Base-by-base conservation (phyloP, 30 jellyfish, hydroid and myxozoan species). In the Chrysaora quinquecirrha region DNA sequence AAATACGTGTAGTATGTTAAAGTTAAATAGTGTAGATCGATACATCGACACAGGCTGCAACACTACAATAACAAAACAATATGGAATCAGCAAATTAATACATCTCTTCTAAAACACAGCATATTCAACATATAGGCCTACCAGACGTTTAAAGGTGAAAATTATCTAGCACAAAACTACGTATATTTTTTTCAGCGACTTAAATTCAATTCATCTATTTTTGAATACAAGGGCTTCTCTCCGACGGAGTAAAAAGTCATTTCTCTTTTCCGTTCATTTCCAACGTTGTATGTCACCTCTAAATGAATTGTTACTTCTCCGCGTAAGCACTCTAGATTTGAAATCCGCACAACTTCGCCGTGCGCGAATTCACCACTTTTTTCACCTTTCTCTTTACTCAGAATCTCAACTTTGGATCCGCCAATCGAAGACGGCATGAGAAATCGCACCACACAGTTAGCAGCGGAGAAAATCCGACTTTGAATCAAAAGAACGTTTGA, bases 401-500 rank as follows among this genome's bases (percentile, higher is more conserved):
- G 43, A 28, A 68, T 56, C 50, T 85, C 96, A 1, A 91, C 96
- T n/a, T 74, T 68, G 10, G 98, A 89, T 1, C 98, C 98, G 21
- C 98, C 98, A 22, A 91, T 72, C 33, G 80, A n/a, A 3, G 89
- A 69, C 0, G 98, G 98, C 46, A 91, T 30, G 71, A 78, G 47
- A 48, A 78, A 91, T 54, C 62, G 76, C 10, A 86, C 90, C 10
- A 56, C 75, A 54, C 95, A 86, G 22, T 68, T 23, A 0, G 89
- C 68, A 0, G 80, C 24, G 24, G 83, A 54, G 11, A 63, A 22
- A 1, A 82, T 91, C n/a, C 48, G 48, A 68, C 98, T 91, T 22
- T 91, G 98, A 30, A 91, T 91, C 58, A 91, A 49, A 34, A 91
- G 82, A 3, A 82, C 91, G 67, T 91, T 91, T 32, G 98, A 91